Percentiles rank a stretch among this genome's conserved stretches.
Evolutionary conservation across 2,113 vertebrate genomes (phyloP).

Genomic region (Ophiodon elongatus): DNA sequence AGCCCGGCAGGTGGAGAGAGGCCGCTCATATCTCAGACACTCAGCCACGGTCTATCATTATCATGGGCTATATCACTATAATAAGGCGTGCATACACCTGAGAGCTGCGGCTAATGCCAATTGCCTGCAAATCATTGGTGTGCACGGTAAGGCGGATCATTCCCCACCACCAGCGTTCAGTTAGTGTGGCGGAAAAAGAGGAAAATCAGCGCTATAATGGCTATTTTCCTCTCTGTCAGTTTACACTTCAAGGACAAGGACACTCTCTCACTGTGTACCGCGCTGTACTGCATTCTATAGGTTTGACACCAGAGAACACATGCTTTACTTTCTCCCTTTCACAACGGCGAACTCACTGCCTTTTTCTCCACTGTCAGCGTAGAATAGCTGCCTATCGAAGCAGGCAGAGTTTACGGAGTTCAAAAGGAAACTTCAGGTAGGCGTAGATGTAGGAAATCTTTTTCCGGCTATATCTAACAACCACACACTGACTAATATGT

Average conservation of each 20-base stretch:
- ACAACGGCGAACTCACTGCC: not conserved
- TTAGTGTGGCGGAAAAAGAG: constrained; percentile 38
- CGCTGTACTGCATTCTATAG: not conserved
- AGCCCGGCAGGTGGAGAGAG: constrained; percentile 67
- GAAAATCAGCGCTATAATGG: constrained; percentile 40
- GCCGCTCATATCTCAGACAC: constrained; percentile 67
- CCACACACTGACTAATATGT: constrained; percentile 9
- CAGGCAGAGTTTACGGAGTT: not conserved
- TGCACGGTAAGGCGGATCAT: constrained; percentile 39
- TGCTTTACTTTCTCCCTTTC: not conserved
- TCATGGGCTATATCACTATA: constrained; percentile 72
- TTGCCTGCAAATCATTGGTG: constrained; percentile 62
- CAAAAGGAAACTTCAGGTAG: not conserved
- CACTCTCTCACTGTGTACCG: not conserved
- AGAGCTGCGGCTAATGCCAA: constrained; percentile 52
- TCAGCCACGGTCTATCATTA: constrained; percentile 74
- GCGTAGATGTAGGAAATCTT: not conserved
- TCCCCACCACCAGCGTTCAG: constrained; percentile 21
- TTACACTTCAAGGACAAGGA: constrained; percentile 64
- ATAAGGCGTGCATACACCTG: constrained; percentile 67
- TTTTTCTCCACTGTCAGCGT: not conserved
- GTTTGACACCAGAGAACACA: not conserved
- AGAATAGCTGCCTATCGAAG: not conserved
- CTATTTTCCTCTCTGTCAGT: constrained; percentile 61
- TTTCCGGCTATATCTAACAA: constrained; percentile 9